A percentile compares a stretch with the other conserved stretches of the same genome.
These are phyloP conservation scores for Uloborus diversus DNA, from an alignment of 1,140 invertebrate genomes.

Conservation along the genomic window DNA sequence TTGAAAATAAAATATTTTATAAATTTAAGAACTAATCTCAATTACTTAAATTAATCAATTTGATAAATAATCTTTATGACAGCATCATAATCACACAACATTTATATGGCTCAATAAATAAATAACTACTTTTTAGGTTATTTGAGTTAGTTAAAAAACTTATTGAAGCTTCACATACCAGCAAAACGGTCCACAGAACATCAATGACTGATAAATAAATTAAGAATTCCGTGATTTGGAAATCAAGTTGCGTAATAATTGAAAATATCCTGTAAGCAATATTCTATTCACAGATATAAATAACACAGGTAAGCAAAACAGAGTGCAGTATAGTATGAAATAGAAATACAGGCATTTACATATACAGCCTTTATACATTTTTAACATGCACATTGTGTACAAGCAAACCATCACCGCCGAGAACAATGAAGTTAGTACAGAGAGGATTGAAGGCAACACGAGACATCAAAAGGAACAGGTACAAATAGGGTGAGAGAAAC, in stretches of 20 bases:
- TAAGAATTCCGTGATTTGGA: neutral
- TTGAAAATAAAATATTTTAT: too few relatives aligned
- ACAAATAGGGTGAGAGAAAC: too few relatives aligned
- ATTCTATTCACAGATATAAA: neutral
- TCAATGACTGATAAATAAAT: neutral
- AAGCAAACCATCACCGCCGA: constrained; percentile 57
- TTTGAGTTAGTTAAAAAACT: too few relatives aligned
- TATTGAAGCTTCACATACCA: too few relatives aligned
- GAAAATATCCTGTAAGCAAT: neutral
- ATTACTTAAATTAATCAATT: too few relatives aligned
- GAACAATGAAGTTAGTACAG: constrained; percentile 36
- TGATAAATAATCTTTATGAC: too few relatives aligned
- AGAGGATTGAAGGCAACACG: constrained; percentile 11
- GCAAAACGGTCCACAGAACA: constrained; percentile 9
- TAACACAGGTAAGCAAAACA: constrained; percentile 24
- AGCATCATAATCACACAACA: too few relatives aligned
- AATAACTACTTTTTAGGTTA: too few relatives aligned
- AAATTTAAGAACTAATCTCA: too few relatives aligned
- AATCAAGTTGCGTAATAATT: neutral
- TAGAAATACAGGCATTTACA: constrained; percentile 6
- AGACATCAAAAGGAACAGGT: too few relatives aligned
- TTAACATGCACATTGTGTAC: constrained; percentile 1
- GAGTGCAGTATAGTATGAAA: constrained; percentile 40
- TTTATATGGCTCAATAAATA: too few relatives aligned
- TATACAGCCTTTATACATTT: neutral